Base-by-base conservation (phyloP, 2,797 vertebrate species). In the Discoglossus pictus region DNA sequence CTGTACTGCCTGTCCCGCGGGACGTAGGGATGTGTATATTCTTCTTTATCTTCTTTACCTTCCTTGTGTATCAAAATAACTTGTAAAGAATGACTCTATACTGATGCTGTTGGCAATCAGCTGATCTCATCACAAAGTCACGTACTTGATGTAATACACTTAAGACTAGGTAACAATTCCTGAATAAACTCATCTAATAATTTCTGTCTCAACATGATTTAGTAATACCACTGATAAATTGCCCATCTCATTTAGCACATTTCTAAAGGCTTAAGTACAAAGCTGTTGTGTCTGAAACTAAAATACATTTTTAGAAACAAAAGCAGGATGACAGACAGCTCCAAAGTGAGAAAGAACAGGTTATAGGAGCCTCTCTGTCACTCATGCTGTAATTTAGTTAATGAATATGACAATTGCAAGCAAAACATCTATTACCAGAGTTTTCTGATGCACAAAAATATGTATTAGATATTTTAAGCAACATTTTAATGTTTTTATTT, bases 181-280 rank as follows among this genome's bases (percentile, higher is more conserved):
- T 21, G 34, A 39, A 42, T 42, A 56, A 31, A 56, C 24, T 56
- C 15, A 56, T 44, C 34, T 55, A 62, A 63, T 63, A 23, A 42
- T 18, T 20, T 69, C 44, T 70, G 67, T 56, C 43, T 63, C 55
- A 56, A 62, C 66, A 56, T 40, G 59, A 56, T 56, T 69, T 55
- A n/a, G 48, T 13, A 60, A 55, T 54, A 69, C 47, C 31, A 17
- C 35, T 46, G 40, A 61, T 53, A 54, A 61, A 34, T n/a, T 53
- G 31, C 47, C 66, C 66, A 46, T 62, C 42, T 34, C 31, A 62
- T 62, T 68, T 55, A 47, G 20, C 66, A 55, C 21, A 53, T 62
- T 48, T 24, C 47, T 39, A 60, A 35, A 39, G 21, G 50, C 34
- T 69, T 69, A 69, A 40, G 21, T 15, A 16, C 13, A 31, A 69